Percentiles rank a stretch among this genome's conserved stretches.
phyloP scores from a whole-genome alignment of 2,797 vertebrate species.

The Sebastes taczanowskii region DNA sequence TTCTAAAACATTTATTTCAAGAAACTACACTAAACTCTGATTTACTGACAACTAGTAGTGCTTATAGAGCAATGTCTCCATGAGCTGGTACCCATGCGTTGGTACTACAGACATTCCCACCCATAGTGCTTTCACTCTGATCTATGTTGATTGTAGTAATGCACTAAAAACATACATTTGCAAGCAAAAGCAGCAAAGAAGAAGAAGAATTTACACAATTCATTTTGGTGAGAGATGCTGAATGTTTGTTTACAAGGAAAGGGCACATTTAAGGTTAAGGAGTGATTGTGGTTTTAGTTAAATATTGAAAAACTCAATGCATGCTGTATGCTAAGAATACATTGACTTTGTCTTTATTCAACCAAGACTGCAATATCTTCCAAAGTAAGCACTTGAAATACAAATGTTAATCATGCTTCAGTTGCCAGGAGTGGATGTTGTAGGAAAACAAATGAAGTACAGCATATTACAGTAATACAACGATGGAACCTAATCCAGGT shows the following conservation, averaged over 20 bases:
- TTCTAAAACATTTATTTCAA: neutral
- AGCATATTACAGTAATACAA: neutral
- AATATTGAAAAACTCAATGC: neutral
- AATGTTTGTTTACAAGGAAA: neutral
- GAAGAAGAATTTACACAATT: neutral
- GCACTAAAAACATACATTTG: neutral
- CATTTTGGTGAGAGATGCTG: neutral
- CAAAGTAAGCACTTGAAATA: neutral
- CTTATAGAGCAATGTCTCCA: neutral
- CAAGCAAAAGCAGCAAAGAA: neutral
- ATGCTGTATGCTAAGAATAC: neutral
- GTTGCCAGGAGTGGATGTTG: too few relatives aligned
- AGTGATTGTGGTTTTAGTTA: neutral
- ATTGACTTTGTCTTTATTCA: neutral
- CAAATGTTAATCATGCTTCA: neutral
- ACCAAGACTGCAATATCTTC: neutral
- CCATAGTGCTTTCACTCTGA: neutral
- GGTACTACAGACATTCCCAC: neutral
- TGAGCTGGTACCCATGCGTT: accelerated
- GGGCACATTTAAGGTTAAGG: neutral
- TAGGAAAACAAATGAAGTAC: neutral
- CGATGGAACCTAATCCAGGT: neutral
- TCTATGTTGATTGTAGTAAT: neutral
- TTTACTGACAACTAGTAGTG: neutral
- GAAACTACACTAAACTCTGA: neutral